These are phyloP conservation scores for Tetragonisca angustula DNA, from an alignment of 2,888 invertebrate species.

Conservation along the genomic window DNA sequence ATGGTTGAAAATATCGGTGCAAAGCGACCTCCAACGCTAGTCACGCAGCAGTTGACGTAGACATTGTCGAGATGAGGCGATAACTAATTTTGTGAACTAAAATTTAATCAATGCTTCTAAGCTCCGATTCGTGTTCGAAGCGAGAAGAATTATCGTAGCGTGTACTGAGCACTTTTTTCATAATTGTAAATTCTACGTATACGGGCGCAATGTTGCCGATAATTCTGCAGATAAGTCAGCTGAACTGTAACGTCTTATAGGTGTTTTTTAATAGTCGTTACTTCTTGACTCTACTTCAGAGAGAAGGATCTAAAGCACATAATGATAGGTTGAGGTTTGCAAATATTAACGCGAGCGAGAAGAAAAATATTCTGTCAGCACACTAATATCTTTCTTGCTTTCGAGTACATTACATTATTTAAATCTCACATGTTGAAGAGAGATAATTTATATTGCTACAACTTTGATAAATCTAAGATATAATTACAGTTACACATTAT, in stretches of 20 bases:
- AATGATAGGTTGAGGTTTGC: background rate
- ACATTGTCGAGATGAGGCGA: background rate
- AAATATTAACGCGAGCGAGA: background rate
- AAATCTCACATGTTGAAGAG: background rate
- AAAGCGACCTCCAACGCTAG: background rate
- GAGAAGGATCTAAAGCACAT: background rate
- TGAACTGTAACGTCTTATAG: background rate
- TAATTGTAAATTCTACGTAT: background rate
- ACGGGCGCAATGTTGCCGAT: background rate
- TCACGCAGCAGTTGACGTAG: slow-evolving; percentile 11
- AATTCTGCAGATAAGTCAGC: background rate
- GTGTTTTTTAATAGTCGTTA: background rate
- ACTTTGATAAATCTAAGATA: background rate
- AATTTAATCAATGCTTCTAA: background rate
- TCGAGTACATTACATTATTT: background rate
- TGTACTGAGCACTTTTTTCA: background rate
- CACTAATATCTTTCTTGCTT: too few species aligned
- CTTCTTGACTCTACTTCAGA: background rate
- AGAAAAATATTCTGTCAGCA: background rate
- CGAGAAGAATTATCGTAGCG: background rate
- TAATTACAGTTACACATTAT: background rate
- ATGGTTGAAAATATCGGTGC: background rate
- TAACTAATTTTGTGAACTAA: background rate
- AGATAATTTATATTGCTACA: slow-evolving; percentile 15
- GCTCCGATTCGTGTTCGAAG: background rate